A percentile compares a stretch with the other conserved stretches of the same genome.
Conservation (phyloP, 2,113 vertebrate genomes). For the Labeo catla region DNA sequence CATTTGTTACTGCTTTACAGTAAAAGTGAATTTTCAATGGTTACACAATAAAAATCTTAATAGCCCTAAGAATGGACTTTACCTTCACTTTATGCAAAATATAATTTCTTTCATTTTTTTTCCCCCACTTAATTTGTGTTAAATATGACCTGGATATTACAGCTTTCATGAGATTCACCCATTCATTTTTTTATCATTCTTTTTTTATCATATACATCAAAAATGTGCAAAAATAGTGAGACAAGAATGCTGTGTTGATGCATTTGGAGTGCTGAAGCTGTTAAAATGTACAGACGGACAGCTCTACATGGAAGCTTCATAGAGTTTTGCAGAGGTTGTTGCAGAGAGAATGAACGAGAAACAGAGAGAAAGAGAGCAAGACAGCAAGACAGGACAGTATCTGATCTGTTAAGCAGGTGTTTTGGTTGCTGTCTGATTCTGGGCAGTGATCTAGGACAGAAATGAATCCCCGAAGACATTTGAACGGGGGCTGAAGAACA, state of each 20-base stretch:
- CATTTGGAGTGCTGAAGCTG: background rate
- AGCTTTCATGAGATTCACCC: background rate
- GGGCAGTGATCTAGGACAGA: conserved; percentile 15
- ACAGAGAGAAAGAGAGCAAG: conserved; percentile 7
- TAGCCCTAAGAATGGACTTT: background rate
- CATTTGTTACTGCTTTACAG: background rate
- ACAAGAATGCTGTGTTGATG: background rate
- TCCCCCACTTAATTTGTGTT: background rate
- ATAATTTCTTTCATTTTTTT: background rate
- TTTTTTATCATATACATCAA: conserved; percentile 5
- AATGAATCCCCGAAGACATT: background rate
- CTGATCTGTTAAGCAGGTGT: conserved; percentile 25
- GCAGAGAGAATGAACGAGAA: background rate
- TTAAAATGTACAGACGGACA: background rate
- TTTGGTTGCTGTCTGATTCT: conserved; percentile 6
- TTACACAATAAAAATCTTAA: background rate
- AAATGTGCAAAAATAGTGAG: conserved; percentile 21
- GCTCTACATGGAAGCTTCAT: background rate
- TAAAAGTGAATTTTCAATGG: background rate
- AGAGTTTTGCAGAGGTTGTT: background rate
- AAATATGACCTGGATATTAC: background rate
- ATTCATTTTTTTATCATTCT: background rate
- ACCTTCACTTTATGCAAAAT: background rate
- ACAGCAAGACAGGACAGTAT: conserved; percentile 19
- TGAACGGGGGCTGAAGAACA: background rate